A percentile compares a stretch with the other conserved stretches of the same genome.
These are phyloP conservation scores for Psophia crepitans DNA, from an alignment of 2,113 vertebrate species.

Conservation along the genomic window DNA sequence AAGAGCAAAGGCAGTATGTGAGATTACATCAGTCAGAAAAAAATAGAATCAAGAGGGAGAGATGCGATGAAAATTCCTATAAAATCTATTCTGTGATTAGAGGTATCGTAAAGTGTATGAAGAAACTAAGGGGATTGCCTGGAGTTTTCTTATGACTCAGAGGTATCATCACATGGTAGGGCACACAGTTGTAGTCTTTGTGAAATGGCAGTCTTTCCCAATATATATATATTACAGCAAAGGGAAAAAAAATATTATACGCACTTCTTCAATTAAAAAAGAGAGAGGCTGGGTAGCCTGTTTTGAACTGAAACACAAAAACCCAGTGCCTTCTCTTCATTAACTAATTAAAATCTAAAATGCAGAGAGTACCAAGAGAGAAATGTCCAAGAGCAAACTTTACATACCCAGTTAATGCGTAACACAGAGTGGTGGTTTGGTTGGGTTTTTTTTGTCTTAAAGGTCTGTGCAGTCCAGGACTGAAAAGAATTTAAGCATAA, in stretches of 20 bases:
- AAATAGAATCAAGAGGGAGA: background rate
- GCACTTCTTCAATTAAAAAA: background rate
- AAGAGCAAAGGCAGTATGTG: background rate
- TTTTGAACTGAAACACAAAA: background rate
- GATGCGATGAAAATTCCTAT: constrained; percentile 38
- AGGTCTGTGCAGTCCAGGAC: background rate
- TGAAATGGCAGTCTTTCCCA: background rate
- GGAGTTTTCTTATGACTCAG: constrained; percentile 33
- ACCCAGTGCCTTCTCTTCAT: background rate
- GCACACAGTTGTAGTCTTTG: background rate
- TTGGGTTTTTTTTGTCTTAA: background rate
- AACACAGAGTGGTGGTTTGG: background rate
- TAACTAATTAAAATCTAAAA: background rate
- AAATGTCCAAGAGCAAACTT: background rate
- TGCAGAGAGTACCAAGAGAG: background rate
- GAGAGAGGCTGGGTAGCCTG: background rate
- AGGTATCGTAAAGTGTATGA: background rate
- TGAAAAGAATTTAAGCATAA: background rate
- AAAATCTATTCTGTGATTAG: constrained; percentile 32
- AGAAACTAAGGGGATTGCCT: constrained; percentile 2
- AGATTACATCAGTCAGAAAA: background rate
- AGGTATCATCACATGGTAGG: background rate
- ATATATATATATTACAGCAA: background rate
- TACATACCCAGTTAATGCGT: background rate
- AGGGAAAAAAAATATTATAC: background rate